Percentiles rank a stretch among this genome's conserved stretches.
phyloP scores from a whole-genome alignment of 2,113 vertebrate species.

The Brachirus orientalis region DNA sequence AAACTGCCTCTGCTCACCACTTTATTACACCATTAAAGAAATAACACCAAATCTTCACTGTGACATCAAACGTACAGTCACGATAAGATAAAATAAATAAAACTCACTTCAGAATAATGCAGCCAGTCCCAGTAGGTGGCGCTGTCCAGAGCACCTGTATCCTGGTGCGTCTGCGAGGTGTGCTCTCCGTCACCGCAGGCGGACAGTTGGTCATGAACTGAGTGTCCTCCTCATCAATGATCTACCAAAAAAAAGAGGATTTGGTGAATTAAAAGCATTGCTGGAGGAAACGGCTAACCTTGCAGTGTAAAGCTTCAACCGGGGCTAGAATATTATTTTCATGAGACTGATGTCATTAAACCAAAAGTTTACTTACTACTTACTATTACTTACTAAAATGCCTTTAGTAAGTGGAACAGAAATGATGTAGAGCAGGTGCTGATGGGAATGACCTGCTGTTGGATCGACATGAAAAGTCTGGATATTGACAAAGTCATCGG shows the following conservation, averaged over 20 bases:
- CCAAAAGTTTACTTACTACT: too few relatives aligned
- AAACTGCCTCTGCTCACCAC: not conserved
- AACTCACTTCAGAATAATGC: slow-evolving; percentile 92
- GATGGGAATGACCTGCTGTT: too few relatives aligned
- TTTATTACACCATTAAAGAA: not conserved
- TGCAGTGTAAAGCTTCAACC: too few relatives aligned
- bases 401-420: too few relatives aligned
- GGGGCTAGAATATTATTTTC: too few relatives aligned
- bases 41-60: not conserved
- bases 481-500: too few relatives aligned
- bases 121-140: slow-evolving; percentile 87
- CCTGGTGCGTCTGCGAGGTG: slow-evolving; percentile 89
- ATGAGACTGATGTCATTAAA: too few relatives aligned
- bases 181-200: slow-evolving; percentile 93
- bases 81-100: not conserved
- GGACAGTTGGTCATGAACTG: slow-evolving; percentile 97
- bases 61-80: not conserved
- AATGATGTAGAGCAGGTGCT: too few relatives aligned
- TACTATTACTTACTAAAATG: too few relatives aligned
- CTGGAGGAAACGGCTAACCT: too few relatives aligned
- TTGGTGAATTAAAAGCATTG: not conserved
- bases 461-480: too few relatives aligned
- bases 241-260: slow-evolving; percentile 74
- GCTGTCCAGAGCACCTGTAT: slow-evolving; percentile 97
- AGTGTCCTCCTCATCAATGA: slow-evolving; percentile 95